Conservation (phyloP, 1,140 invertebrate species). For the Ceratina australensis region DNA sequence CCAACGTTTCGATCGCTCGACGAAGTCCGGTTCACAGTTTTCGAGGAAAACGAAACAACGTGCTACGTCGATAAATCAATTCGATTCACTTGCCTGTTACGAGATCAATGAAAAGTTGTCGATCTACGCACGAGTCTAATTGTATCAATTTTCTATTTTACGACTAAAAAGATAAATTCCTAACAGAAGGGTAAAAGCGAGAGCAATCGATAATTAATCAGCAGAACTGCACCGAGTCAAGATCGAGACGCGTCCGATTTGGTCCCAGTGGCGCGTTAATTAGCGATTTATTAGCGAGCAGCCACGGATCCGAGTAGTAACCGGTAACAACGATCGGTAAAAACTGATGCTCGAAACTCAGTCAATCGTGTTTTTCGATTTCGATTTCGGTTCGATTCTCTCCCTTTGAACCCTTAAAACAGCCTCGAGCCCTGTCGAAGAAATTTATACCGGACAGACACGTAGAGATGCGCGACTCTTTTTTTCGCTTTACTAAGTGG, state of each 20-base stretch:
- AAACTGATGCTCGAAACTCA: background rate
- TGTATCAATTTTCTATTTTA: no score
- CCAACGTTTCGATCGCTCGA: background rate
- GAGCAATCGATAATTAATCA: slow-evolving; percentile 59
- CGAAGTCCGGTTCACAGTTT: background rate
- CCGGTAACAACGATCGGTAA: background rate
- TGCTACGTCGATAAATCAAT: background rate
- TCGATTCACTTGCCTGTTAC: background rate
- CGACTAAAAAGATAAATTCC: slow-evolving; percentile 20
- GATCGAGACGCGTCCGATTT: slow-evolving; percentile 1
- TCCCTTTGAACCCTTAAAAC: slow-evolving; percentile 13
- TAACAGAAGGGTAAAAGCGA: slow-evolving; percentile 2
- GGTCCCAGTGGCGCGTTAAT: slow-evolving; percentile 55
- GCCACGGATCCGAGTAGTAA: slow-evolving; percentile 35
- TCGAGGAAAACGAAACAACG: background rate
- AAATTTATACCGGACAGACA: slow-evolving; percentile 21
- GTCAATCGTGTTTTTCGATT: no score
- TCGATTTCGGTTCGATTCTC: background rate
- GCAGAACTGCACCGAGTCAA: slow-evolving; percentile 4
- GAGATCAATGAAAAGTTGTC: no score
- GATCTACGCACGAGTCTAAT: no score
- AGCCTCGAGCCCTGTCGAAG: background rate
- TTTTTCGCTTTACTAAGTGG: no score
- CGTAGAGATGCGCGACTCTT: no score
- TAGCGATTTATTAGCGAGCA: slow-evolving; percentile 63